Base-by-base conservation (phyloP, 2,888 invertebrate species). In the Cephus sareptanus region DNA sequence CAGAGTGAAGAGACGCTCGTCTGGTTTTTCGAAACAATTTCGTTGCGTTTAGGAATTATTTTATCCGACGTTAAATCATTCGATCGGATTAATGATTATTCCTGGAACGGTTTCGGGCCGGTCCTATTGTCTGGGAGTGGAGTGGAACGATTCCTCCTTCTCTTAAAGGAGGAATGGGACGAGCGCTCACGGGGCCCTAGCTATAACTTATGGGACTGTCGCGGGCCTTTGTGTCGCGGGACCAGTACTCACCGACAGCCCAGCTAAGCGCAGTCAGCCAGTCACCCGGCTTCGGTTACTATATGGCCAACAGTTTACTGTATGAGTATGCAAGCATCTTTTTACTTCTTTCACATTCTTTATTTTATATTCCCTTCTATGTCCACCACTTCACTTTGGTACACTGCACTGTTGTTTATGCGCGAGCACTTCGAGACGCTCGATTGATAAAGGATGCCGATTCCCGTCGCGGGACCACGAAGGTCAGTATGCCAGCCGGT, bases 171-270 rank as follows among this genome's bases (percentile, higher is more conserved):
- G 37, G 80, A 74, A 69, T 33, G 56, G 77, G 74, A 75, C 30
- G 70, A 33, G 2, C 0, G 30, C 70, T 70, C 70, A 12, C 15
- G 70, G 70, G 33, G 31, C 70, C 75, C 81, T 82, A 76, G 81
- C 85, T 81, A 86, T 85, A 85, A 85, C 84, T 86, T 86, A 85
- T 81, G 84, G 80, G 81, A 84, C 85, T 83, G 85, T 84, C 84
- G 85, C 84, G 83, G 82, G 82, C 83, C 84, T 84, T 86, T 85
- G 85, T 82, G 82, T 82, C 81, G 82, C 77, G 40, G 74, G 70
- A 77, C 70, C 70, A 70, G 70, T 30, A 70, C 70, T 33, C 70
- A 33, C 70, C 13, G 70, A 40, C 40, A 40, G 40, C 40, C 40
- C 15, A 6, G 40, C 40, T 40, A 40, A 40, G 40, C 40, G 1